Conservation (phyloP, 2,797 vertebrate genomes). For the Petrocephalus schoutedeni region DNA sequence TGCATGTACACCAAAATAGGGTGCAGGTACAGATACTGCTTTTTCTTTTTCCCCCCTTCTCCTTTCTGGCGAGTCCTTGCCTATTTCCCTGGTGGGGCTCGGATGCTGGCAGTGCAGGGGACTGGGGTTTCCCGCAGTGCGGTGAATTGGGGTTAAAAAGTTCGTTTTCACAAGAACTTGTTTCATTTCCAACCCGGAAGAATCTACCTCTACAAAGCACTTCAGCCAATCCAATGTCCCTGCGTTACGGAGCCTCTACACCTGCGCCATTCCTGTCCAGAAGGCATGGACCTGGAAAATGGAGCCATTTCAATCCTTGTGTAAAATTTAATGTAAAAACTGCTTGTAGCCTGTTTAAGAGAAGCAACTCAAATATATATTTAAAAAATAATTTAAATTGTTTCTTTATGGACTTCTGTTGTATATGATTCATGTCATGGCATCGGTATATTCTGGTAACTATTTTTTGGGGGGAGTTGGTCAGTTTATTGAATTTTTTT, state of each 20-base stretch:
- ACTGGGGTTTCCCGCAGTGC: not conserved
- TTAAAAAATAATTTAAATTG: conserved; percentile 88
- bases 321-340: conserved; percentile 51
- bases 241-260: conserved; percentile 59
- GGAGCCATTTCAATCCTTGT: conserved; percentile 53
- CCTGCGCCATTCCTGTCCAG: conserved; percentile 68
- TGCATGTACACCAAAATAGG: not conserved
- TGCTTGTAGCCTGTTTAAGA: conserved; percentile 75
- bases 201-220: conserved; percentile 73
- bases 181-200: conserved; percentile 45
- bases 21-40: too few species aligned
- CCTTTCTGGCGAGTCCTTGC: not conserved
- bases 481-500: conserved; percentile 56
- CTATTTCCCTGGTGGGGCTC: not conserved
- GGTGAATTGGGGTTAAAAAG: conserved; percentile 6
- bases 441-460: conserved; percentile 55
- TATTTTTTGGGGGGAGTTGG: conserved; percentile 44
- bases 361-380: conserved; percentile 66
- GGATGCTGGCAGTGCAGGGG: not conserved
- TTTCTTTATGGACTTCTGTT: conserved; percentile 73
- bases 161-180: not conserved
- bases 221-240: conserved; percentile 53
- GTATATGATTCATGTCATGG: conserved; percentile 73
- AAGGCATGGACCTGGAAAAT: conserved; percentile 65
- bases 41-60: too few species aligned